Evolutionary conservation across 1,140 invertebrate species (phyloP).

Genomic region (Drosophila gunungcola): DNA sequence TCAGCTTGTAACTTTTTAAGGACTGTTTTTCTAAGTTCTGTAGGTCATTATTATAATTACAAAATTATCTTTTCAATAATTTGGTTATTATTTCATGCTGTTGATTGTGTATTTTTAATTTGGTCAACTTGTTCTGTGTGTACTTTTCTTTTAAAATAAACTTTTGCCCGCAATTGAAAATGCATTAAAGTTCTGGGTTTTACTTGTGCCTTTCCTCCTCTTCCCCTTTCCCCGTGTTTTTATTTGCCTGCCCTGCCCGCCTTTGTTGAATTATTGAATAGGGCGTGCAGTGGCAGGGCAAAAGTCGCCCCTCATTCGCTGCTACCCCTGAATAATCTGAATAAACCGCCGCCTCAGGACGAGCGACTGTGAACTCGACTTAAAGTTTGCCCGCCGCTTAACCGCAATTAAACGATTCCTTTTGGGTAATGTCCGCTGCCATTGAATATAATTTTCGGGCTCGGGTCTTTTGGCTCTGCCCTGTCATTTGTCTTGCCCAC

Average conservation of each 20-base stretch:
- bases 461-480: conserved; percentile 24
- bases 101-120: neutral
- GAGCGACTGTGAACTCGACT: conserved; percentile 11
- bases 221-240: neutral
- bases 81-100: neutral
- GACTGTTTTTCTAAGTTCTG: too few relatives aligned
- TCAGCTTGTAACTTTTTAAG: too few relatives aligned
- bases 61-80: too few relatives aligned
- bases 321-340: conserved; percentile 20
- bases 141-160: conserved; percentile 38
- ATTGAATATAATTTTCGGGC: conserved; percentile 69
- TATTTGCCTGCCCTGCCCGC: conserved; percentile 19
- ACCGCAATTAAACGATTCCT: conserved; percentile 69
- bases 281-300: conserved; percentile 55
- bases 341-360: conserved; percentile 35
- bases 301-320: conserved; percentile 13
- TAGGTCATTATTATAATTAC: too few relatives aligned
- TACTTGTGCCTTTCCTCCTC: neutral
- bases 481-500: conserved; percentile 77
- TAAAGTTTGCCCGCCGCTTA: conserved; percentile 69
- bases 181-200: conserved; percentile 64
- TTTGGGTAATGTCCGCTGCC: conserved; percentile 34
- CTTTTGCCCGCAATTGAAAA: conserved; percentile 70
- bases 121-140: neutral
- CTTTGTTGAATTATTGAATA: conserved; percentile 79